A percentile compares a stretch with the other conserved stretches of the same genome.
Evolutionary conservation across 1,140 invertebrate genomes (phyloP).

Genomic region (Drosophila funebris): DNA sequence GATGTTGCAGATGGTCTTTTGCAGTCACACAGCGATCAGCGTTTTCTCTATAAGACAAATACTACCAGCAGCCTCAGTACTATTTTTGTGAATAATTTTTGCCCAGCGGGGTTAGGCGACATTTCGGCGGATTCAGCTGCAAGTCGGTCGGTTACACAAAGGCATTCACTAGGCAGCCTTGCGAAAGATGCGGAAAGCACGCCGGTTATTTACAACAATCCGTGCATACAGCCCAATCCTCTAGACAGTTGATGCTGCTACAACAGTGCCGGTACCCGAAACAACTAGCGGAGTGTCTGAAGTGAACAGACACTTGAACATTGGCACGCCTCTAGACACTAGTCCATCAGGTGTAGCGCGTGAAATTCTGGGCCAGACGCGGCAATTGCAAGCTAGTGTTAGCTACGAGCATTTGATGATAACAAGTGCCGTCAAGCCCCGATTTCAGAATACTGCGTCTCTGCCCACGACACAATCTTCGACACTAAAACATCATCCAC

Average conservation of each 20-base stretch:
- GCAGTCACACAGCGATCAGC: slow-evolving; percentile 80
- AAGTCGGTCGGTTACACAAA: slow-evolving; percentile 49
- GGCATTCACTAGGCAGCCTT: slow-evolving; percentile 52
- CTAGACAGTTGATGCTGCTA: slow-evolving; percentile 11
- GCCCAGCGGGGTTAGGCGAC: slow-evolving; percentile 43
- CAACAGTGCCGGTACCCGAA: slow-evolving; percentile 27
- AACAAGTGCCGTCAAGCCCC: slow-evolving; percentile 43
- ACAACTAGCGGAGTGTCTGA: slow-evolving; percentile 87
- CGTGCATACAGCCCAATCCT: slow-evolving; percentile 71
- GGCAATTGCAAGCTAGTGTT: slow-evolving; percentile 85
- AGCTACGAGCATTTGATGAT: slow-evolving; percentile 70
- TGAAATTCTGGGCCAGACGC: slow-evolving; percentile 88
- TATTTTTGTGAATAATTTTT: slow-evolving; percentile 78
- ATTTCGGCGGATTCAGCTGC: not conserved
- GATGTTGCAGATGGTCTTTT: slow-evolving; percentile 42
- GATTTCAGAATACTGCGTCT: slow-evolving; percentile 67
- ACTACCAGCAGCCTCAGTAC: slow-evolving; percentile 81
- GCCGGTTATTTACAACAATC: slow-evolving; percentile 62
- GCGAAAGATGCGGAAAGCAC: slow-evolving; percentile 48
- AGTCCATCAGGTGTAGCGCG: slow-evolving; percentile 89
- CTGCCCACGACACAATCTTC: slow-evolving; percentile 46
- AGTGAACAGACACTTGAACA: slow-evolving; percentile 87
- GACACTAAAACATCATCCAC: slow-evolving; percentile 35
- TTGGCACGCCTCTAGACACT: slow-evolving; percentile 88
- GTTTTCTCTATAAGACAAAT: slow-evolving; percentile 75